These are phyloP conservation scores for Astur gentilis DNA, from an alignment of 2,113 vertebrate genomes.

Conservation along the genomic window DNA sequence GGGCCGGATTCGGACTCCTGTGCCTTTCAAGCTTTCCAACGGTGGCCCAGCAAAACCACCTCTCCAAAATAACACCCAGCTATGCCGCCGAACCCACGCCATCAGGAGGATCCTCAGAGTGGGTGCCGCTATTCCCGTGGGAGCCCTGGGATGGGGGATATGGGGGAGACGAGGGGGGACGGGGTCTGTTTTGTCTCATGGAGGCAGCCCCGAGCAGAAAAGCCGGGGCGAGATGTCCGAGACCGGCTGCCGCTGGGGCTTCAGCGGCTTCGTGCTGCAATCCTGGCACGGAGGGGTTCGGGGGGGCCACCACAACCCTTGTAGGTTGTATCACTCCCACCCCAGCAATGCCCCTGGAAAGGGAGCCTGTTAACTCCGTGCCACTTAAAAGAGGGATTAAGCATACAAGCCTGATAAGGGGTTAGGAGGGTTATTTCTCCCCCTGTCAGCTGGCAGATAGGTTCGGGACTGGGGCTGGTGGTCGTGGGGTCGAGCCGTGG, in stretches of 20 bases:
- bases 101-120: rapidly evolving
- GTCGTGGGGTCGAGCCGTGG: rapidly evolving
- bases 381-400: not conserved
- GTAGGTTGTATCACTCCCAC: not conserved
- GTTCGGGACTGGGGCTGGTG: not conserved
- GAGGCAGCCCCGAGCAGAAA: not conserved
- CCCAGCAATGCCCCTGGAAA: not conserved
- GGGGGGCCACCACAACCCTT: rapidly evolving
- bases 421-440: not conserved
- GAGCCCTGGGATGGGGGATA: not conserved
- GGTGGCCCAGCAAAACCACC: not conserved
- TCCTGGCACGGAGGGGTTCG: rapidly evolving
- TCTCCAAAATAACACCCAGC: not conserved
- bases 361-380: not conserved
- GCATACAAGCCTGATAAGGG: not conserved
- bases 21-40: not conserved
- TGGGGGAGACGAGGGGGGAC: rapidly evolving
- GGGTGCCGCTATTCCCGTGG: rapidly evolving
- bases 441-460: not conserved
- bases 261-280: not conserved
- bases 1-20: not conserved
- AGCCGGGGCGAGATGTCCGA: rapidly evolving
- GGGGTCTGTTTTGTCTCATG: not conserved
- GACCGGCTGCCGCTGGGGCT: not conserved
- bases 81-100: rapidly evolving